phyloP scores from a whole-genome alignment of 2,113 vertebrate species.

The Phyllopteryx taeniolatus region DNA sequence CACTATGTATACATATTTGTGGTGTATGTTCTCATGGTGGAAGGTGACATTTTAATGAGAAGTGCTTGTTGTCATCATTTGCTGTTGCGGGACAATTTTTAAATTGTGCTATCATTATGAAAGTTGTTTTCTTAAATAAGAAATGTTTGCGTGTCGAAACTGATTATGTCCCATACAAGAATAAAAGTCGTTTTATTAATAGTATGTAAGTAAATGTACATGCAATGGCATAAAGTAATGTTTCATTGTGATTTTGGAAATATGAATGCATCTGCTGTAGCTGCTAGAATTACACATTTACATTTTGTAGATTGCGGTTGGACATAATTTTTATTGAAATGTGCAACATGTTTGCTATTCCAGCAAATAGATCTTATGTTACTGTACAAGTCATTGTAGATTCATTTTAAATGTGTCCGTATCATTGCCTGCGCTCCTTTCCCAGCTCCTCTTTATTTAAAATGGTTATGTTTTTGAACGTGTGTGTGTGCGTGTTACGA shows the following conservation, averaged over 20 bases:
- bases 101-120: background rate
- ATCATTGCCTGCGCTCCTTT: background rate
- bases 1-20: conserved; percentile 15
- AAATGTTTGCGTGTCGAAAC: conserved; percentile 26
- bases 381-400: background rate
- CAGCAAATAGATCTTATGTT: background rate
- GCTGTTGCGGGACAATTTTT: background rate
- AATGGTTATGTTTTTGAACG: background rate
- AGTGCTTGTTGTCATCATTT: background rate
- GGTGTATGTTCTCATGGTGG: background rate
- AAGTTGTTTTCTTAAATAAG: conserved; percentile 3
- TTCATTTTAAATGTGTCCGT: background rate
- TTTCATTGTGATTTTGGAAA: conserved; percentile 6
- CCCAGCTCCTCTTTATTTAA: background rate
- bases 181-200: background rate
- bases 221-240: conserved; percentile 6
- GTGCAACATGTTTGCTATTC: background rate
- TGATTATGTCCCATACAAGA: background rate
- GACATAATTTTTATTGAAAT: too few species aligned
- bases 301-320: too few species aligned
- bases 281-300: background rate
- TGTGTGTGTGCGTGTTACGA: background rate
- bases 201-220: conserved; percentile 13
- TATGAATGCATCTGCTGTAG: conserved; percentile 40
- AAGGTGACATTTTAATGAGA: background rate